phyloP scores from a whole-genome alignment of 2,888 invertebrate genomes.

The Hypomecis punctinalis region DNA sequence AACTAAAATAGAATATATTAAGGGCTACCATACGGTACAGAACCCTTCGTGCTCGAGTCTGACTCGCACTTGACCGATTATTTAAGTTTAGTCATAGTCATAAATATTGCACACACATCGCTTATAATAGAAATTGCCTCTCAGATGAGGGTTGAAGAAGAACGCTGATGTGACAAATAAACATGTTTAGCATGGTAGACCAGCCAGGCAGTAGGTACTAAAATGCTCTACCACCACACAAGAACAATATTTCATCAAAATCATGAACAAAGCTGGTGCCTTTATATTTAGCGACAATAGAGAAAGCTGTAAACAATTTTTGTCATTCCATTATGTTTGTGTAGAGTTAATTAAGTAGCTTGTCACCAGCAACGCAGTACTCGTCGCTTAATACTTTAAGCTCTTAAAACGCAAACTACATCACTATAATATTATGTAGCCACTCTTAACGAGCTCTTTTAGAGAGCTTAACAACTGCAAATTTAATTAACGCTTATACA shows the following conservation, averaged over 20 bases:
- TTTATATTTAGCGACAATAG: constrained; percentile 35
- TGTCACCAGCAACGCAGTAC: constrained; percentile 69
- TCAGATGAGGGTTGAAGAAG: too few species aligned
- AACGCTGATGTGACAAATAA: too few species aligned
- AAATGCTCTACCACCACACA: too few species aligned
- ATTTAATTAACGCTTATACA: constrained; percentile 67
- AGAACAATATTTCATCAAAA: constrained; percentile 32
- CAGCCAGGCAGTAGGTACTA: too few species aligned
- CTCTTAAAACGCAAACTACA: constrained; percentile 74
- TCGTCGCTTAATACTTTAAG: constrained; percentile 71
- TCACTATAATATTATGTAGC: constrained; percentile 67
- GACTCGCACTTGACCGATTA: too few species aligned
- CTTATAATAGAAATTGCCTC: too few species aligned
- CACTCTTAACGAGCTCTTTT: constrained; percentile 67
- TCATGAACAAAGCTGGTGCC: constrained; percentile 35
- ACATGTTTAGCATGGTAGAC: too few species aligned
- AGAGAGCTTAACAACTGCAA: constrained; percentile 61
- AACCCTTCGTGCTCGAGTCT: too few species aligned
- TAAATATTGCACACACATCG: too few species aligned
- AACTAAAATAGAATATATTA: too few species aligned
- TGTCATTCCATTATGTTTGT: constrained; percentile 62
- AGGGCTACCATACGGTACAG: too few species aligned
- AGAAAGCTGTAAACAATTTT: constrained; percentile 51
- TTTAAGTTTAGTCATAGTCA: too few species aligned
- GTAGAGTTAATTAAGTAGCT: constrained; percentile 74